Evolutionary conservation across 2,888 invertebrate genomes (phyloP), one percentile per base, ranked within the genome.

Genomic region (Pachliopta kotzebuea): DNA sequence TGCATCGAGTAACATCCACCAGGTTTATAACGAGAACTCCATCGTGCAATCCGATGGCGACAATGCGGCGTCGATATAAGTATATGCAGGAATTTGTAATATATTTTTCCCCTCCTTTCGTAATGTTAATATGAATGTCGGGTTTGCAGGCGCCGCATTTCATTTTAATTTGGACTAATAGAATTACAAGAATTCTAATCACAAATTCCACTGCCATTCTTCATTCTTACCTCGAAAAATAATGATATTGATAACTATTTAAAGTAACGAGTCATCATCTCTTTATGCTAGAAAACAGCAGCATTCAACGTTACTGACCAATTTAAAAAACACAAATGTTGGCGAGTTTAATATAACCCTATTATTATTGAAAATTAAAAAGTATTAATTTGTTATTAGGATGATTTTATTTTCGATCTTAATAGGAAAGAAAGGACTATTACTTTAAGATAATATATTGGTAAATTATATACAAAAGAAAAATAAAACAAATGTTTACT

Each of bases 161-260:
- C 88, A 90, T 90, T 90, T 90, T 88, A 84, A 85, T 85, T 84
- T 84, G 72, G 75, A 21, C 74, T 76, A 76, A 74, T 77, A 83
- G 86, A 89, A 88, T 89, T 87, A 85, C 70, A 88, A 84, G 90
- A 90, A 90, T 90, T 88, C 90, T 90, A 89, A 90, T 90, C 90
- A 90, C 85, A 90, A 90, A 87, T 90, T 89, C 87, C 87, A 81
- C 83, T 86, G 87, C 84, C 84, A 82, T 86, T 88, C 88, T 86
- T 86, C 85, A 88, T 87, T 82, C 80, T 83, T 89, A 90, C 89
- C 90, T 90, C 89, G 88, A 81, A 83, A 81, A 88, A 89, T 66
- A 66, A 63, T 69, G 67, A 42, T 17, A 7, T 42, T 26, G 6
- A 26, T 26, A 26, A 26, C 26, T 26, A 26, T 6, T 6, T 6